Evolutionary conservation across 2,888 invertebrate genomes (phyloP).

Genomic region (Clanis bilineata): DNA sequence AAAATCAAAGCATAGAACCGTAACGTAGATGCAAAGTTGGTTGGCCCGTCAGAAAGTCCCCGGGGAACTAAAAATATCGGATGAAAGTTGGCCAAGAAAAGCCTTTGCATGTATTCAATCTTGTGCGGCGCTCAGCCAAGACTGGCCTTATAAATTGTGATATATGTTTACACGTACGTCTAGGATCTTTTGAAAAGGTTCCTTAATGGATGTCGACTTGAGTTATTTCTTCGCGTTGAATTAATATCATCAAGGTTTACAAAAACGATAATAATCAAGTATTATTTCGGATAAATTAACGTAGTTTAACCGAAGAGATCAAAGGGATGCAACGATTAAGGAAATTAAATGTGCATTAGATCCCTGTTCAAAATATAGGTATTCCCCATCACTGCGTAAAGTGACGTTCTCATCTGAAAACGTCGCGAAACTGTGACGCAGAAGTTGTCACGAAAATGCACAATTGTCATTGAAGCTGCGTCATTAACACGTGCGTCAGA

Average conservation of each 20-base stretch:
- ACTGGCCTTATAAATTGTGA: slow-evolving; percentile 4
- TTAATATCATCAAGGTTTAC: neutral
- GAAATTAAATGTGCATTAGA: no score
- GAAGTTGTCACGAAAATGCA: no score
- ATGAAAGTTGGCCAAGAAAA: slow-evolving; percentile 15
- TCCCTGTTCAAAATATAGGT: no score
- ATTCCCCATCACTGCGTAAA: no score
- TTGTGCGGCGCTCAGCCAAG: slow-evolving; percentile 2
- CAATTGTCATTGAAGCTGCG: no score
- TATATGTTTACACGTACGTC: slow-evolving; percentile 2
- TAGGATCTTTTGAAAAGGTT: neutral
- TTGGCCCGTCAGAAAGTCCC: slow-evolving; percentile 12
- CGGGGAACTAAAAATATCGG: slow-evolving; percentile 12
- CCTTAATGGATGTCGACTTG: neutral
- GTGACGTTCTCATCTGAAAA: no score
- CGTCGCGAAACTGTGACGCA: no score
- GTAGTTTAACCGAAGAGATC: no score
- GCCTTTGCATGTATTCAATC: slow-evolving; percentile 18
- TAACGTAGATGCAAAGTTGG: neutral
- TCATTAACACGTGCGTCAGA: no score
- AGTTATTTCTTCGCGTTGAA: neutral
- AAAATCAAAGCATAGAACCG: neutral
- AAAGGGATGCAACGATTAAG: no score
- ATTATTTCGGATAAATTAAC: no score
- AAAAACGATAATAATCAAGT: no score